A percentile compares a stretch with the other conserved stretches of the same genome.
Evolutionary conservation across 2,797 vertebrate genomes (phyloP).

Genomic region (Sphaeramia orbicularis): DNA sequence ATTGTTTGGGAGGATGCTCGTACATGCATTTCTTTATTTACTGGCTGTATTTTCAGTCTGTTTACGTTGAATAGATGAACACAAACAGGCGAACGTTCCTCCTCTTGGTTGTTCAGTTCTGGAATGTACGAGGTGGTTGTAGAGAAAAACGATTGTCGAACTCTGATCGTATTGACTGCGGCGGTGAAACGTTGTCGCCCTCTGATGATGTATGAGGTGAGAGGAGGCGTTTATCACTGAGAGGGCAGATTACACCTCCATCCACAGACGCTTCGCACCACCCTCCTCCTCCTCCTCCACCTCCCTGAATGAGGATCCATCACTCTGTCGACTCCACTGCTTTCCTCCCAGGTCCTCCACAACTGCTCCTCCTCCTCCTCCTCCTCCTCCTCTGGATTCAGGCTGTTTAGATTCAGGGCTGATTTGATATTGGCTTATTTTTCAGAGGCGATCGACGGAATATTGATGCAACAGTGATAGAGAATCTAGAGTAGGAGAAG

Average conservation of each 20-base stretch:
- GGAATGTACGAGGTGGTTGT: slow-evolving; percentile 10
- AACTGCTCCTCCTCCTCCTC: background rate
- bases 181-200: slow-evolving; percentile 52
- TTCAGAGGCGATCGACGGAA: too few species aligned
- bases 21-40: too few species aligned
- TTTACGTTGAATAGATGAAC: too few species aligned
- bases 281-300: slow-evolving; percentile 34
- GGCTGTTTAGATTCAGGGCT: too few species aligned
- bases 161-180: slow-evolving; percentile 46
- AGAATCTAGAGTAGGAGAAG: too few species aligned
- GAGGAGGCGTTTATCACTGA: slow-evolving; percentile 61
- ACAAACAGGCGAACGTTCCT: background rate
- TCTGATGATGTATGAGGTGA: slow-evolving; percentile 66
- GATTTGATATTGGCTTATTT: too few species aligned
- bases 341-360: too few species aligned
- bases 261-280: slow-evolving; percentile 45
- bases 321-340: slow-evolving; percentile 24
- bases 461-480: too few species aligned
- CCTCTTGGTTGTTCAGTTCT: slow-evolving; percentile 5
- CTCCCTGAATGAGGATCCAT: slow-evolving; percentile 52
- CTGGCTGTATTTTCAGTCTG: too few species aligned
- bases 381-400: slow-evolving; percentile 6
- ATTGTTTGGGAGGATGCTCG: too few species aligned
- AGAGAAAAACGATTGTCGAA: slow-evolving; percentile 33
- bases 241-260: slow-evolving; percentile 63